Conservation (phyloP, 2,113 vertebrate genomes). For the Callorhinus ursinus region DNA sequence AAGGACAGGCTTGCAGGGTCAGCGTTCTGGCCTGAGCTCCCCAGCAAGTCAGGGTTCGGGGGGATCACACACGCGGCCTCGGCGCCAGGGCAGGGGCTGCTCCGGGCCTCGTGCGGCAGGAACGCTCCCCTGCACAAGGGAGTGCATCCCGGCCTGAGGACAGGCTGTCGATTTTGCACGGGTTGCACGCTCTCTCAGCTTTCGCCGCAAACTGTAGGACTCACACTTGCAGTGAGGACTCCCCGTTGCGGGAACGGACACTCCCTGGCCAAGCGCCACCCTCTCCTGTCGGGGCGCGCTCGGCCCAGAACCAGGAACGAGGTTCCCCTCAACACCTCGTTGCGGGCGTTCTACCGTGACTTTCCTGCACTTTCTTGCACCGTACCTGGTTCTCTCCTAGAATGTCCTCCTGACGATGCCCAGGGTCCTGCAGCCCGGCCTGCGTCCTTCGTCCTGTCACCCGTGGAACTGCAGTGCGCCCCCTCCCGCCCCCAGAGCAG, state of each 20-base stretch:
- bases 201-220: rapidly evolving
- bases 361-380: neutral
- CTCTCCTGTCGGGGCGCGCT: neutral
- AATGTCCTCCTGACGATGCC: neutral
- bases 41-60: neutral
- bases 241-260: neutral
- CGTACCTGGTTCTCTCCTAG: neutral
- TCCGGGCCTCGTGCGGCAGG: rapidly evolving
- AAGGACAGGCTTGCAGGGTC: too few species aligned
- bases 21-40: rapidly evolving
- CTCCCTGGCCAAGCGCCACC: rapidly evolving
- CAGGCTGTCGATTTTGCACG: rapidly evolving
- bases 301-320: rapidly evolving
- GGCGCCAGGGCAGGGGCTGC: too few species aligned
- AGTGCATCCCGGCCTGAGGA: too few species aligned
- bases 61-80: neutral
- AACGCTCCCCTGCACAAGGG: too few species aligned
- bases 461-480: too few species aligned
- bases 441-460: rapidly evolving
- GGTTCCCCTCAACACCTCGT: rapidly evolving
- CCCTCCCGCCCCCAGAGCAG: neutral
- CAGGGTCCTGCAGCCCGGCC: rapidly evolving
- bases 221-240: neutral
- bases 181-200: neutral
- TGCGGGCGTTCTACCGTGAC: rapidly evolving